Percentiles rank a stretch among this genome's conserved stretches.
Conservation (phyloP, 2,888 invertebrate genomes). For the Drosophila prolongata region DNA sequence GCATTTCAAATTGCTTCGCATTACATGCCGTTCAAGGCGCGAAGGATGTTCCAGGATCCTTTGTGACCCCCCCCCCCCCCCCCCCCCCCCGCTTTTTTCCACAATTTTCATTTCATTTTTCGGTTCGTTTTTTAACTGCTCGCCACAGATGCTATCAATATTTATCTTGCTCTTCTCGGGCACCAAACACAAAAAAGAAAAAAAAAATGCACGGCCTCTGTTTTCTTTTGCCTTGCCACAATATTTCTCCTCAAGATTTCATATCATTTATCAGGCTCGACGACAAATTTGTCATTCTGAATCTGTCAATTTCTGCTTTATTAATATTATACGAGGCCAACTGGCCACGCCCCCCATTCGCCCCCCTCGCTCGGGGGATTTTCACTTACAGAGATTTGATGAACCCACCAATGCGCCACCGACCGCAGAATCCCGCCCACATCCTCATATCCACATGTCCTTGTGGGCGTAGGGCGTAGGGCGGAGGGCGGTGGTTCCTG, state of each 20-base stretch:
- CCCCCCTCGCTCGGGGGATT: slow-evolving; percentile 38
- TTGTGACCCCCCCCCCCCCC: slow-evolving; percentile 20
- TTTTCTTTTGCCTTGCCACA: slow-evolving; percentile 48
- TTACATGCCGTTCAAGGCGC: slow-evolving; percentile 64
- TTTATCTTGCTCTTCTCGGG: slow-evolving; percentile 60
- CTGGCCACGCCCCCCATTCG: slow-evolving; percentile 17
- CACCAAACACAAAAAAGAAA: not conserved
- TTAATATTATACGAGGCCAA: slow-evolving; percentile 74
- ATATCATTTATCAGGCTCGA: slow-evolving; percentile 82
- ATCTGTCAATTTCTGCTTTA: slow-evolving; percentile 82
- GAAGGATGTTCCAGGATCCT: slow-evolving; percentile 38
- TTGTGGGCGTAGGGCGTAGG: slow-evolving; percentile 2
- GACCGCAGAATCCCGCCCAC: slow-evolving; percentile 12
- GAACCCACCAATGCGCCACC: slow-evolving; percentile 29
- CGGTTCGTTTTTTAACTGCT: slow-evolving; percentile 61
- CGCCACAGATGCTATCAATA: slow-evolving; percentile 76
- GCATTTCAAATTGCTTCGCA: slow-evolving; percentile 72
- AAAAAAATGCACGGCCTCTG: slow-evolving; percentile 4
- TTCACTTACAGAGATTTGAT: slow-evolving; percentile 75
- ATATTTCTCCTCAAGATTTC: slow-evolving; percentile 73
- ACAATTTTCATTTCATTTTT: slow-evolving; percentile 62
- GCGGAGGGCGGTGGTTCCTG: slow-evolving; percentile 2
- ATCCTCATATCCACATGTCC: slow-evolving; percentile 10
- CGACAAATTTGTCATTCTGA: slow-evolving; percentile 82
- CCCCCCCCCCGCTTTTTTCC: slow-evolving; percentile 26